Base-by-base conservation (phyloP, 2,113 vertebrate genomes). In the Glareola pratincola region DNA sequence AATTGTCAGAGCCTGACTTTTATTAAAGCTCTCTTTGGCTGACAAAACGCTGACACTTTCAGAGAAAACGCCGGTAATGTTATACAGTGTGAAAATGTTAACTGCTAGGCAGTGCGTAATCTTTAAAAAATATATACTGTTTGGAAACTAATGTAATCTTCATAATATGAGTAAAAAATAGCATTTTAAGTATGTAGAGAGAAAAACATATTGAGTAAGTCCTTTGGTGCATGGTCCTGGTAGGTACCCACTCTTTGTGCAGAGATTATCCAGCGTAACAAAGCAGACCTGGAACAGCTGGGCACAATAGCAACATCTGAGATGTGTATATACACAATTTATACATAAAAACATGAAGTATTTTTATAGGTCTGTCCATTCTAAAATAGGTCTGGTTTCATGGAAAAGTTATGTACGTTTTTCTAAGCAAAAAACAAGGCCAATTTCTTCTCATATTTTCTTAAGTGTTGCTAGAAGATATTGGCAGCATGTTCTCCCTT, bases 1-100 rank as follows among this genome's bases (percentile, higher is more conserved):
- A 98, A 96, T 96, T 97, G 94, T 95, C 92, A 97, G 73, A 94
- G 86, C 20, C 85, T 94, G 84, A 57, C 82, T 96, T 96, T 90
- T 97, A 92, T 92, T 96, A 96, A 97, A 96, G 48, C 91, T 94
- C 73, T 0, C 86, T 95, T 96, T 96, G 96, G 94, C 88, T 96
- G 94, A 94, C 93, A 97, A 92, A 92, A 85, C 92, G 80, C 84
- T 96, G 89, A 90, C 92, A 92, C 76, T 96, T 96, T 88, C 81
- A 83, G 73, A 93, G 85, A 95, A 95, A 92, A 66, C 2, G 60
- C n/a, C 87, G 93, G 22, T 91, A 96, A 97, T 92, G 29, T 95
- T 78, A 94, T 88, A 92, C 78, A 97, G 84, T 14, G 82, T 84
- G 96, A 93, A 95, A 96, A 96, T 89, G 75, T 94, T 96, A 93